phyloP scores from a whole-genome alignment of 53 echinoderm and acorn worm genomes.

The Stichopus horrens region DNA sequence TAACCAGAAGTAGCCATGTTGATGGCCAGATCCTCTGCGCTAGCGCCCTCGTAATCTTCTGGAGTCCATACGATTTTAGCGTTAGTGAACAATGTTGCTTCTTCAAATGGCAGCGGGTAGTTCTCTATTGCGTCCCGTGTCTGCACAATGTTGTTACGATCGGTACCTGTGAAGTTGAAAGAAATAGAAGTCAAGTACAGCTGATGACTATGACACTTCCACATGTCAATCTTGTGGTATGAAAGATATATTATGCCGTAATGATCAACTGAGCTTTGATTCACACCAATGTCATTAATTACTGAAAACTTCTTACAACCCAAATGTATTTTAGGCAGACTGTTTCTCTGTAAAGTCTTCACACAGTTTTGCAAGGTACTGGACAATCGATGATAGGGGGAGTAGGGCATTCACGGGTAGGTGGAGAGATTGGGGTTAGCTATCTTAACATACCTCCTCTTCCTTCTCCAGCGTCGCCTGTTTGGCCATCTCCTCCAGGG shows the following conservation, averaged over 20 bases:
- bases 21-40: conserved; percentile 80
- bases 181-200: too few species aligned
- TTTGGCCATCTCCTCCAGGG: conserved; percentile 98
- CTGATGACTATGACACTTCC: too few species aligned
- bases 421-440: neutral
- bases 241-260: too few species aligned
- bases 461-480: conserved; percentile 96
- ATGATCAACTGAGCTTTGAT: too few species aligned
- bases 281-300: too few species aligned
- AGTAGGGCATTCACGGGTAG: neutral
- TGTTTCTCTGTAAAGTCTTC: too few species aligned
- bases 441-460: conserved; percentile 67
- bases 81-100: conserved; percentile 67
- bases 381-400: neutral
- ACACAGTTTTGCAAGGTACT: too few species aligned
- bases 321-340: too few species aligned
- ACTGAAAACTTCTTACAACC: too few species aligned
- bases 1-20: conserved; percentile 88
- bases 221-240: too few species aligned
- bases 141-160: conserved; percentile 91
- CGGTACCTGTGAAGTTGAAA: conserved; percentile 61
- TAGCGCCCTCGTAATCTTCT: conserved; percentile 33
- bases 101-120: conserved; percentile 80
- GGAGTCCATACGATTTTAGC: conserved; percentile 80
- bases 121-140: conserved; percentile 67